Conservation (phyloP, 2,113 vertebrate species). For the Emydocephalus ijimae region DNA sequence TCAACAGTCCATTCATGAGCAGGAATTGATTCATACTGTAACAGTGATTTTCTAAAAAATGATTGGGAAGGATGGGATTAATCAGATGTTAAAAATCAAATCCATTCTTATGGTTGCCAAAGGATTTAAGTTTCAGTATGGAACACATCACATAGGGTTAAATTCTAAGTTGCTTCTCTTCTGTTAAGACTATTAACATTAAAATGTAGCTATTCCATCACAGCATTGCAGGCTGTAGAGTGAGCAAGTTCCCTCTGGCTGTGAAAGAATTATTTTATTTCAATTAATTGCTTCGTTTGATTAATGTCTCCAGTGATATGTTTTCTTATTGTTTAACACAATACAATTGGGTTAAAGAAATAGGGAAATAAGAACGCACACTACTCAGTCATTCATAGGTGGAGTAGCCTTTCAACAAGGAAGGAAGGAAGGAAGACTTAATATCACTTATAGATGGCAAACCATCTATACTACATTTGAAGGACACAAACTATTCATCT, state of each 20-base stretch:
- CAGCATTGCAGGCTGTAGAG: background rate
- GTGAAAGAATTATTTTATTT: background rate
- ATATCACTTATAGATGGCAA: background rate
- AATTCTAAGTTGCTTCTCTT: background rate
- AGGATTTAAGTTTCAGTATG: background rate
- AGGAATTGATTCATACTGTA: conserved; percentile 40
- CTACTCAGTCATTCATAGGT: background rate
- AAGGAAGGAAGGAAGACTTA: background rate
- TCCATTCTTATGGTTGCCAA: background rate
- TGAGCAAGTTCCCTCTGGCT: background rate
- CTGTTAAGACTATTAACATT: background rate
- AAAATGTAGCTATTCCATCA: background rate
- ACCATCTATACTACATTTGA: background rate
- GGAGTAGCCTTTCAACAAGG: background rate
- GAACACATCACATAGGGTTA: background rate
- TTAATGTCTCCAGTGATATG: background rate
- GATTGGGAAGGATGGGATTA: background rate
- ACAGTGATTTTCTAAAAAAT: background rate
- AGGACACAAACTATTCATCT: background rate
- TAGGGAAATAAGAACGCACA: background rate
- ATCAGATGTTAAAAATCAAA: background rate
- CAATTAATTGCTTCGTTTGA: background rate
- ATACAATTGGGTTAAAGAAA: background rate
- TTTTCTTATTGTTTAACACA: background rate
- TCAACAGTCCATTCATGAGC: conserved; percentile 53